A percentile compares a stretch with the other conserved stretches of the same genome.
phyloP scores from a whole-genome alignment of 2,113 vertebrate genomes.

The Haemorhous mexicanus region DNA sequence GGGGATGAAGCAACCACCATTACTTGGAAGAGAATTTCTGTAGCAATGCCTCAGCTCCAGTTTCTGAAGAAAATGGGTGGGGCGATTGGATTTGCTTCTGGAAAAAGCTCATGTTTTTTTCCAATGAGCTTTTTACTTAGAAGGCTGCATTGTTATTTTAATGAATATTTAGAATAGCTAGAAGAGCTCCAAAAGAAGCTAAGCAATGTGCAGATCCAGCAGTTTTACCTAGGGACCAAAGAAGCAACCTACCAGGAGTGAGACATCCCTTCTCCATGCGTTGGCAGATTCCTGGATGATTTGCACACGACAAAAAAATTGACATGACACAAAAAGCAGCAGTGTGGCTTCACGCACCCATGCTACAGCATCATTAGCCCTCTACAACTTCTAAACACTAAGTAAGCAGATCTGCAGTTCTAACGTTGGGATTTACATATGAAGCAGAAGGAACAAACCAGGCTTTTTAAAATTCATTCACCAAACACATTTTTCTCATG shows the following conservation, averaged over 20 bases:
- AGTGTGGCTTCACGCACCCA: neutral
- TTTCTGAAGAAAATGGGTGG: neutral
- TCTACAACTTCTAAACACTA: neutral
- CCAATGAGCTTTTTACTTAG: neutral
- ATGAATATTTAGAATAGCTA: neutral
- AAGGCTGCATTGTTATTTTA: neutral
- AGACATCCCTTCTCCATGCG: fast-evolving
- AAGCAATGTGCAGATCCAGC: neutral
- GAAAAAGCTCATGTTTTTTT: neutral
- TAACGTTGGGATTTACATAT: neutral
- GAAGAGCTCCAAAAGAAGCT: neutral
- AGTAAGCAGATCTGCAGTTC: neutral
- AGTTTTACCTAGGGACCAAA: neutral
- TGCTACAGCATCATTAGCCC: neutral
- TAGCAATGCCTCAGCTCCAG: neutral
- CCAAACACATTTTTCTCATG: neutral
- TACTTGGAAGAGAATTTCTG: neutral
- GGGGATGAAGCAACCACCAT: neutral
- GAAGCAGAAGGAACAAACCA: neutral
- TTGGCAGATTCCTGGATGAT: neutral
- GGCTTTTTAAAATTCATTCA: neutral
- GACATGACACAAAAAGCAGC: neutral
- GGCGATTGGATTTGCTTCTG: neutral
- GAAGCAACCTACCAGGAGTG: neutral
- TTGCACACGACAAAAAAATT: neutral